A percentile compares a stretch with the other conserved stretches of the same genome.
phyloP scores from a whole-genome alignment of 2,888 invertebrate species.

The Diabrotica balteata region DNA sequence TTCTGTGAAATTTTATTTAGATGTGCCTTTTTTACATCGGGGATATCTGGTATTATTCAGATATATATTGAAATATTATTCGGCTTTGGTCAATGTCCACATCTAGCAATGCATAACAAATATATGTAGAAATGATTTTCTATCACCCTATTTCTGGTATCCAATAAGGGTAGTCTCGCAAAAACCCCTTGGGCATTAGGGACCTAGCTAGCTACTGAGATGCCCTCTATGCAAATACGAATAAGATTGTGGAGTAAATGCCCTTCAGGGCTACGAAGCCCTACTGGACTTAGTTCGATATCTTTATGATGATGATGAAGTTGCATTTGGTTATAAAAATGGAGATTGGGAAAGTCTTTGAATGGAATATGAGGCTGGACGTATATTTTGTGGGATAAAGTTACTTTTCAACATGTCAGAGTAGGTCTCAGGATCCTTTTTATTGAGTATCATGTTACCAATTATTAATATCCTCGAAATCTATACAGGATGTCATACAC shows the following conservation, averaged over 20 bases:
- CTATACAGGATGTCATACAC: too few relatives aligned
- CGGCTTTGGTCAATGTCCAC: slow-evolving; percentile 57
- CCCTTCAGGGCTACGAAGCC: slow-evolving; percentile 36
- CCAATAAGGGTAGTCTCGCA: slow-evolving; percentile 48
- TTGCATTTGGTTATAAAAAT: slow-evolving; percentile 45
- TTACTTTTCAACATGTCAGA: slow-evolving; percentile 21
- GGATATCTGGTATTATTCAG: slow-evolving; percentile 34
- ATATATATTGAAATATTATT: slow-evolving; percentile 60
- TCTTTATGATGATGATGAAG: slow-evolving; percentile 52
- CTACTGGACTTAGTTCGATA: slow-evolving; percentile 41
- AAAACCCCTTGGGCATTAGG: slow-evolving; percentile 49
- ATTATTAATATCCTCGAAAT: slow-evolving; percentile 3
- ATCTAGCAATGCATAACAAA: slow-evolving; percentile 60
- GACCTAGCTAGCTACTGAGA: slow-evolving; percentile 43
- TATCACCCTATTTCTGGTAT: slow-evolving; percentile 54
- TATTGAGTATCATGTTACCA: slow-evolving; percentile 6
- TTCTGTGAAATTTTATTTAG: slow-evolving; percentile 55
- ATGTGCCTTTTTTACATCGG: slow-evolving; percentile 42
- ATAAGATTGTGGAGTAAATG: slow-evolving; percentile 50
- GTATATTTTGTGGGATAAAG: slow-evolving; percentile 23
- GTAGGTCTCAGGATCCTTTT: slow-evolving; percentile 4
- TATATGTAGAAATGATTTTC: slow-evolving; percentile 56
- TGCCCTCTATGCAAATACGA: slow-evolving; percentile 52
- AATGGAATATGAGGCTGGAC: slow-evolving; percentile 26
- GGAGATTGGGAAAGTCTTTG: slow-evolving; percentile 32